These are phyloP conservation scores for Camelus bactrianus DNA, from an alignment of 2,113 vertebrate genomes.

Conservation along the genomic window DNA sequence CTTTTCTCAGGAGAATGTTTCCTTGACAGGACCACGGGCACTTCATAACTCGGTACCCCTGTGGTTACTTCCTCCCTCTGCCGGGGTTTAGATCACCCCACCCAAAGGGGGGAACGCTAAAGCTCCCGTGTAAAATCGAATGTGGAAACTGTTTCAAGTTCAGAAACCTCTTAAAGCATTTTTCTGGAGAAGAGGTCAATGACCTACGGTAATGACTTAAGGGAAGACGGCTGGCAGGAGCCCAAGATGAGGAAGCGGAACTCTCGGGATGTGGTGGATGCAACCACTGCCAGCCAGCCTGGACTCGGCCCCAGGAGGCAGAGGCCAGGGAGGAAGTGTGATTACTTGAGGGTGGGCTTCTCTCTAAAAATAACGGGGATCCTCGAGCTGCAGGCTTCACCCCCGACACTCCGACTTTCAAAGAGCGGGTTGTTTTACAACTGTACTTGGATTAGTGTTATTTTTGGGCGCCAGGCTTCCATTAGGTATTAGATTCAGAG, in stretches of 20 bases:
- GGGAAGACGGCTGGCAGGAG: conserved; percentile 49
- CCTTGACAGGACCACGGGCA: background rate
- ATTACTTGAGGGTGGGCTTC: background rate
- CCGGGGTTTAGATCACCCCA: background rate
- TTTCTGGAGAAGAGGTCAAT: conserved; percentile 70
- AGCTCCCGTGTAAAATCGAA: background rate
- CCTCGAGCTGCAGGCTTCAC: background rate
- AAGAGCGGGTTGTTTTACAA: background rate
- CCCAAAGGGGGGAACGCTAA: background rate
- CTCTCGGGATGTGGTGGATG: accelerated
- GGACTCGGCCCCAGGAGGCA: background rate
- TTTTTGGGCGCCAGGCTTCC: background rate
- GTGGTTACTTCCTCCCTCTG: accelerated
- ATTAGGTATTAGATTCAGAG: background rate
- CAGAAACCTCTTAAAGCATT: background rate
- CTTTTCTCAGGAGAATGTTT: background rate
- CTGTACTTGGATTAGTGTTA: background rate
- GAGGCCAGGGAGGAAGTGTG: background rate
- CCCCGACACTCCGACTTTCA: background rate
- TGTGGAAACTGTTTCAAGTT: background rate
- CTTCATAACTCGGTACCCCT: background rate
- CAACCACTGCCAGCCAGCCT: background rate
- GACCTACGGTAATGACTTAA: conserved; percentile 72
- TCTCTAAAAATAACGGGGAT: background rate
- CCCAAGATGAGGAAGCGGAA: conserved; percentile 57